Percentiles rank a stretch among this genome's conserved stretches.
phyloP scores from a whole-genome alignment of 1,140 invertebrate genomes.

The Nasonia vitripennis region DNA sequence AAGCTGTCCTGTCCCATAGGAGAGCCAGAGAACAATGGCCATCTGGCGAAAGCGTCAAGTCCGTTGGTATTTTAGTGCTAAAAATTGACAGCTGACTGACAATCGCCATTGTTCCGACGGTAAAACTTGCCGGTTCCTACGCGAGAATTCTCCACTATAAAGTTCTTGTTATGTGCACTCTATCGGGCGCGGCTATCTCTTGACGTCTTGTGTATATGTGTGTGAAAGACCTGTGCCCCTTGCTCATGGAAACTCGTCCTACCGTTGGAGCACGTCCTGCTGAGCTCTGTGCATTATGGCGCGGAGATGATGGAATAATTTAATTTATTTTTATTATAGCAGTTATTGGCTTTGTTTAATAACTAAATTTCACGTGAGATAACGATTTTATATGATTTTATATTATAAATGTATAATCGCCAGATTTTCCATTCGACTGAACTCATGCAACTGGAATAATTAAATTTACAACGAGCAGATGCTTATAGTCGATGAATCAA shows the following conservation, averaged over 20 bases:
- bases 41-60: neutral
- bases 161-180: neutral
- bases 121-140: neutral
- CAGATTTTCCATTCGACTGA: too few relatives aligned
- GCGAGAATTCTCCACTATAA: neutral
- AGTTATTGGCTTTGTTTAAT: too few relatives aligned
- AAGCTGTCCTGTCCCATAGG: neutral
- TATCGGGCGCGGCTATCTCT: neutral
- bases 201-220: neutral
- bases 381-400: too few relatives aligned
- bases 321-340: too few relatives aligned
- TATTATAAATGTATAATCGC: too few relatives aligned
- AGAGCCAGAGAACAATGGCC: neutral
- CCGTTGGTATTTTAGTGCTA: neutral
- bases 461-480: too few relatives aligned
- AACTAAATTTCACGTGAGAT: too few relatives aligned
- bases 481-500: too few relatives aligned
- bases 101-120: conserved; percentile 24
- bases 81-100: conserved; percentile 31
- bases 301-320: too few relatives aligned
- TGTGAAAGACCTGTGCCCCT: neutral
- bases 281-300: too few relatives aligned
- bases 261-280: neutral
- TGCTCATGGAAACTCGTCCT: neutral
- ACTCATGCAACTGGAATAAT: too few relatives aligned